Evolutionary conservation across 1,140 invertebrate genomes (phyloP), one percentile per base, ranked within the genome.

Genomic region (Bombus waltoni): DNA sequence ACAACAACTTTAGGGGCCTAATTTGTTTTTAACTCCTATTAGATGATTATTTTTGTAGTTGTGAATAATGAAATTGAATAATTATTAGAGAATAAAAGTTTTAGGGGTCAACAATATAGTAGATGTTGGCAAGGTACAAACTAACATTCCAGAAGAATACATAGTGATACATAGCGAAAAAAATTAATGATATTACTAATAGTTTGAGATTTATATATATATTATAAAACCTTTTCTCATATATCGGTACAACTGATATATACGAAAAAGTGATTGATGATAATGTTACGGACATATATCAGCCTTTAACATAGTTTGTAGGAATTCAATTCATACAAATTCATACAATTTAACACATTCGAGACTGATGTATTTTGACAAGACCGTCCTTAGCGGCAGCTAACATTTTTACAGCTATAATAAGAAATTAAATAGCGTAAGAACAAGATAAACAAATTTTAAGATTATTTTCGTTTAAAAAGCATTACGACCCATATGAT

Each of bases 41-140:
- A 88, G 71, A 87, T 79, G 84, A 85, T 89, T 86, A 89, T 88
- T 92, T 91, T 92, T 92, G 87, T 90, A 92, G 87, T 90, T 92
- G 80, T 85, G 88, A 89, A 83, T 53, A 22, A 22, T 38, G 76
- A 76, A 86, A 85, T 70, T 72, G 76, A 79, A 38, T 38, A 13
- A 80, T 47, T 71, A 85, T 28, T 85, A 85, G 53, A n/a, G 53
- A 35, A 72, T 71, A 62, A 44, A 81, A 73, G 42, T 81, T 44
- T 81, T 86, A 89, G 87, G 87, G 72, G 71, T 85, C 87, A 91
- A 79, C 81, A 38, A 73, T 85, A 76, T 85, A 88, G 35, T 40
- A 83, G 47, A 78, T 77, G 80, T 86, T 89, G 87, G 86, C 76
- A 87, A 83, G 81, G 83, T 92, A 89, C 82, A 91, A 92, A 92